A percentile compares a stretch with the other conserved stretches of the same genome.
These are phyloP conservation scores for Ditylenchus weischeri DNA, from an alignment of 2,888 invertebrate species.

Conservation along the genomic window DNA sequence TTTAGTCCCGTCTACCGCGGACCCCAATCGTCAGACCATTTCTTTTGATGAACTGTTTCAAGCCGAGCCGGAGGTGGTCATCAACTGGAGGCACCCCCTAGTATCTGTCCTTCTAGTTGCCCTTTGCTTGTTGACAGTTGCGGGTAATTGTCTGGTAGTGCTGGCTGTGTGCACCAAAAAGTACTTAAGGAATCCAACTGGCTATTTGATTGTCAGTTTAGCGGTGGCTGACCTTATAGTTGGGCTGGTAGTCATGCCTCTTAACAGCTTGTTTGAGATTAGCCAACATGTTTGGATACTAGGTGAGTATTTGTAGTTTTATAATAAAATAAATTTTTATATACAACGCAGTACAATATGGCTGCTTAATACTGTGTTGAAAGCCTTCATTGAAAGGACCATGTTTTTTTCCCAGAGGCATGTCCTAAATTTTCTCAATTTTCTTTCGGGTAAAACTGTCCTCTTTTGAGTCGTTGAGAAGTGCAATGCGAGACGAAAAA, in stretches of 20 bases:
- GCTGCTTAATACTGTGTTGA: no score
- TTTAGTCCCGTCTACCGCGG: background rate
- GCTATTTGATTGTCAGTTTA: constrained; percentile 88
- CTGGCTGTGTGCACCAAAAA: constrained; percentile 85
- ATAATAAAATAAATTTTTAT: no score
- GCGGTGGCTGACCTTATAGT: constrained; percentile 94
- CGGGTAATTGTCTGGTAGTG: constrained; percentile 90
- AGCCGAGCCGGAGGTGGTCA: background rate
- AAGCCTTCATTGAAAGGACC: no score
- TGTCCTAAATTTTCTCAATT: no score
- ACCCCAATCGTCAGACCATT: background rate
- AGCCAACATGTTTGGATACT: constrained; percentile 54
- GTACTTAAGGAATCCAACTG: constrained; percentile 91
- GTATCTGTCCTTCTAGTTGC: constrained; percentile 75
- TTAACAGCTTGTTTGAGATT: constrained; percentile 62
- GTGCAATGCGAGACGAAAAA: no score
- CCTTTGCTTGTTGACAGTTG: constrained; percentile 86
- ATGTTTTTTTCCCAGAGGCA: no score
- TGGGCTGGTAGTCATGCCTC: constrained; percentile 95
- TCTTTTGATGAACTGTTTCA: background rate
- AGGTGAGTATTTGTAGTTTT: constrained; percentile 36
- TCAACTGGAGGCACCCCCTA: constrained; percentile 49
- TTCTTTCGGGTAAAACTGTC: no score
- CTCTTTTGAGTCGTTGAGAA: no score
- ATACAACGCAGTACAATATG: no score